Conservation (phyloP, 2,797 vertebrate genomes). For the Pseudochaenichthys georgianus region DNA sequence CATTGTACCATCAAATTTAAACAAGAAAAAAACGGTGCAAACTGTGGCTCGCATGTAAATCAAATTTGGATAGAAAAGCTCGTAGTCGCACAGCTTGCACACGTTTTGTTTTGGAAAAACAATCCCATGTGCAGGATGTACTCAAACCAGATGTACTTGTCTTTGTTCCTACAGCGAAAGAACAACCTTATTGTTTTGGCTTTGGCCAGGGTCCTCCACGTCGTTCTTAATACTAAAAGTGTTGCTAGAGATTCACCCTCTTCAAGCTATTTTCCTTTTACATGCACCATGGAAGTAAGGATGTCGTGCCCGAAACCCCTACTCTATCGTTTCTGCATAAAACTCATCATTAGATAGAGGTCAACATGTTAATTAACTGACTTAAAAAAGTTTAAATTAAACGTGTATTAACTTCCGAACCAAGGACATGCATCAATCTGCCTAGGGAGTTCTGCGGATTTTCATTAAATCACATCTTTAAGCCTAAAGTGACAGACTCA, state of each 20-base stretch:
- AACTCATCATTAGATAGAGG: not conserved
- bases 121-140: not conserved
- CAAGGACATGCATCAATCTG: not conserved
- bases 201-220: conserved; percentile 7
- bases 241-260: not conserved
- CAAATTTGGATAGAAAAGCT: conserved; percentile 18
- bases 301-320: not conserved
- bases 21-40: conserved; percentile 16
- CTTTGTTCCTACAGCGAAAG: conserved; percentile 8
- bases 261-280: not conserved
- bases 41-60: conserved; percentile 33
- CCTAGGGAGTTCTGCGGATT: not conserved
- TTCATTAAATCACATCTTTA: conserved; percentile 18
- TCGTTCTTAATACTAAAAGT: not conserved
- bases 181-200: conserved; percentile 5
- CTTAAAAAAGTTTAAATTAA: not conserved
- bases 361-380: not conserved
- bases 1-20: conserved; percentile 51
- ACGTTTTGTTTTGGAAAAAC: conserved; percentile 20
- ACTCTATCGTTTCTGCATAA: conserved; percentile 1
- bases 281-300: too few relatives aligned
- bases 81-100: not conserved
- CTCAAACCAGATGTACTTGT: conserved; percentile 35
- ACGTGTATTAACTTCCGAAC: not conserved
- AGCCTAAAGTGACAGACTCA: conserved; percentile 1